Percentiles rank a stretch among this genome's conserved stretches.
phyloP scores from a whole-genome alignment of 2,888 invertebrate genomes.

The Drosophila histrio region DNA sequence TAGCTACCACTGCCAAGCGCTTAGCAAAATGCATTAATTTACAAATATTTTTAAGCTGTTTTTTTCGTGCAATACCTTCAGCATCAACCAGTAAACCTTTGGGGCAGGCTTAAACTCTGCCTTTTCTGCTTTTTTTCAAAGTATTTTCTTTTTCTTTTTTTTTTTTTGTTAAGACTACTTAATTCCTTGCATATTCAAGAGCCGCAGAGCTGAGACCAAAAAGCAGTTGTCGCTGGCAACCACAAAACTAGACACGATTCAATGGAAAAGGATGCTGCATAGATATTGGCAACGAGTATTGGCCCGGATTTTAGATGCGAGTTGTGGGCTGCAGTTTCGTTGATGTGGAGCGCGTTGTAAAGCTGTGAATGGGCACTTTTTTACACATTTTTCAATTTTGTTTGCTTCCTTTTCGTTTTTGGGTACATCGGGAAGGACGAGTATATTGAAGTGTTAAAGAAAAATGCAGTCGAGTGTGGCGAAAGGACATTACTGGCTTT shows the following conservation, averaged over 20 bases:
- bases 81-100: conserved; percentile 16
- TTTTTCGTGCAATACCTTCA: conserved; percentile 20
- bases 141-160: conserved; percentile 2
- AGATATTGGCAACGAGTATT: conserved; percentile 61
- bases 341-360: conserved; percentile 44
- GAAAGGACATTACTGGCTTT: conserved; percentile 80
- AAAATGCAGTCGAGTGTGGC: conserved; percentile 79
- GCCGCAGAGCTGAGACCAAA: conserved; percentile 47
- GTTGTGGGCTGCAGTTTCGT: conserved; percentile 60
- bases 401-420: conserved; percentile 21
- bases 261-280: conserved; percentile 48
- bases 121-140: conserved; percentile 9
- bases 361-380: conserved; percentile 63
- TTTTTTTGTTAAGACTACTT: conserved; percentile 59
- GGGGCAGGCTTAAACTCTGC: conserved; percentile 38
- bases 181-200: conserved; percentile 69
- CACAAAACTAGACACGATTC: conserved; percentile 68
- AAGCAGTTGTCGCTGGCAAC: conserved; percentile 73
- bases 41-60: conserved; percentile 48
- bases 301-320: conserved; percentile 56
- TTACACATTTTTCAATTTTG: conserved; percentile 33
- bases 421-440: conserved; percentile 49
- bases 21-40: conserved; percentile 47
- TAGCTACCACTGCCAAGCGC: conserved; percentile 20
- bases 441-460: conserved; percentile 79